A percentile compares a stretch with the other conserved stretches of the same genome.
Conservation (phyloP, 2,113 vertebrate genomes). For the Stegastes partitus region DNA sequence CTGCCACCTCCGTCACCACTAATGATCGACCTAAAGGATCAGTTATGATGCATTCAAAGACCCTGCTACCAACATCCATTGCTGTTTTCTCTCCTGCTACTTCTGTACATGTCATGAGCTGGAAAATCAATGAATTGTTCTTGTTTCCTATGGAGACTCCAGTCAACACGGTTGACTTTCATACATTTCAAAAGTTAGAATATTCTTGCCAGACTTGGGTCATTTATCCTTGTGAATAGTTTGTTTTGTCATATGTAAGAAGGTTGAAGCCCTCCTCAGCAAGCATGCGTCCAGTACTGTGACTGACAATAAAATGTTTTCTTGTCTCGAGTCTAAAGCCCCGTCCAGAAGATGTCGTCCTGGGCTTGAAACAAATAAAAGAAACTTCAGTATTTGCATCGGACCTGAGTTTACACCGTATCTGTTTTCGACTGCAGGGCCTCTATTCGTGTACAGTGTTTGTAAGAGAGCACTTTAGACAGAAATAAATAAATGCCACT, state of each 20-base stretch:
- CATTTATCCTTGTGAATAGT: conserved; percentile 9
- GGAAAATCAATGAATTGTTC: conserved; percentile 12
- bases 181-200: not conserved
- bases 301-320: conserved; percentile 20
- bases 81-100: not conserved
- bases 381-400: conserved; percentile 21
- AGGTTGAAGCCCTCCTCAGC: conserved; percentile 1
- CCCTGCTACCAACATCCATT: not conserved
- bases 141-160: conserved; percentile 79
- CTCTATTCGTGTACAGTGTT: conserved; percentile 21
- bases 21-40: not conserved
- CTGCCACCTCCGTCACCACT: not conserved
- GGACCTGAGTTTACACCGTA: not conserved
- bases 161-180: conserved; percentile 4
- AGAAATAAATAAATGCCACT: conserved; percentile 16
- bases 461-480: not conserved
- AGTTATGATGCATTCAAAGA: not conserved
- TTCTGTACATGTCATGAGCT: conserved; percentile 10
- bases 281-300: conserved; percentile 10
- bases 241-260: conserved; percentile 12
- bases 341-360: not conserved
- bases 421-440: not conserved
- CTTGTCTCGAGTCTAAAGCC: conserved; percentile 13
- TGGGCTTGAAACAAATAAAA: conserved; percentile 8
- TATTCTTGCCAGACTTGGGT: conserved; percentile 6